phyloP scores from a whole-genome alignment of 2,797 vertebrate genomes.

The Pristis pectinata region DNA sequence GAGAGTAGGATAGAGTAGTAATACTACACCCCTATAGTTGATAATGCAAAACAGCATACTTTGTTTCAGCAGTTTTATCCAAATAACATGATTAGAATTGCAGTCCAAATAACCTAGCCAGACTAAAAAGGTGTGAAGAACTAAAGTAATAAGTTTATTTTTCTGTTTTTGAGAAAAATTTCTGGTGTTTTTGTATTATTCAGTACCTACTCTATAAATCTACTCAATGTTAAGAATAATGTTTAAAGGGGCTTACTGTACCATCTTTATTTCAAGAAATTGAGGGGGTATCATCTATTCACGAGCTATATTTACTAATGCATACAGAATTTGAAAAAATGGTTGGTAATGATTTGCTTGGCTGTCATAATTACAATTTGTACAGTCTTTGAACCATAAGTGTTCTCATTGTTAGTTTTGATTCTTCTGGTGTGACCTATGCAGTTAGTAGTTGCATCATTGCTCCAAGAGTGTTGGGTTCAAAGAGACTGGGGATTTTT shows the following conservation, averaged over 20 bases:
- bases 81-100: not conserved
- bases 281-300: not conserved
- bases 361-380: not conserved
- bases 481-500: not conserved
- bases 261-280: not conserved
- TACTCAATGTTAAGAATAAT: not conserved
- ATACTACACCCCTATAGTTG: not conserved
- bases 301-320: not conserved
- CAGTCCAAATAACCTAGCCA: not conserved
- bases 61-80: not conserved
- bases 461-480: not conserved
- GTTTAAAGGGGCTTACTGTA: not conserved
- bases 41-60: not conserved
- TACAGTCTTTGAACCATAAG: not conserved
- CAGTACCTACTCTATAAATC: not conserved
- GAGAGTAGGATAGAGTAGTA: too few species aligned
- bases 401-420: not conserved
- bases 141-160: not conserved
- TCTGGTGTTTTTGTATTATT: not conserved
- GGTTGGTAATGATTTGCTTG: not conserved
- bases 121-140: not conserved
- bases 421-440: not conserved
- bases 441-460: not conserved
- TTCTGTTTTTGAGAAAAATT: not conserved
- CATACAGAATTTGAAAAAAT: not conserved